Percentiles rank a stretch among this genome's conserved stretches.
phyloP scores from a whole-genome alignment of 2,797 vertebrate genomes.

The Chiloscyllium punctatum region DNA sequence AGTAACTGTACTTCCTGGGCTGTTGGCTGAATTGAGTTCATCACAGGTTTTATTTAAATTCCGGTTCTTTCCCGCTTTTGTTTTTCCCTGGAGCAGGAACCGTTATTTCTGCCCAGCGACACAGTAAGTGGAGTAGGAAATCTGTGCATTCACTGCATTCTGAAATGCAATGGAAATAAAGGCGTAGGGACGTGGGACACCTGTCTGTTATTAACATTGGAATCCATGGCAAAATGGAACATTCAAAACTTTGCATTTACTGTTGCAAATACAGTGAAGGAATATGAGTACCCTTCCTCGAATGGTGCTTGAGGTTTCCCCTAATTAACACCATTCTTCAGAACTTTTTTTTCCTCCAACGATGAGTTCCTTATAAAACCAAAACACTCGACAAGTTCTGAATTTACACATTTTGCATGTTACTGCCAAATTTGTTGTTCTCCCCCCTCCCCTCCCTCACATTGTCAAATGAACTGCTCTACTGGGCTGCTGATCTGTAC shows the following conservation, averaged over 20 bases:
- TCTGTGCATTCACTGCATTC: background rate
- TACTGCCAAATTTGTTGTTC: conserved; percentile 33
- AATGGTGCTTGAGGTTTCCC: background rate
- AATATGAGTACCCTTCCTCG: background rate
- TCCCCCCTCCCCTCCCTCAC: background rate
- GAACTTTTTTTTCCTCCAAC: background rate
- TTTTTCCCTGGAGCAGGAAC: background rate
- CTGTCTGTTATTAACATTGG: background rate
- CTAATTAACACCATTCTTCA: conserved; percentile 1
- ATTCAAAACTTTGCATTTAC: conserved; percentile 36
- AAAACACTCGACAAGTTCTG: conserved; percentile 18
- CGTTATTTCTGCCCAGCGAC: background rate
- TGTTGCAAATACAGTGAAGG: background rate
- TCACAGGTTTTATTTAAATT: background rate
- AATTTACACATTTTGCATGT: conserved; percentile 25
- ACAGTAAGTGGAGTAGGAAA: background rate
- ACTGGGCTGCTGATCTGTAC: conserved; percentile 9
- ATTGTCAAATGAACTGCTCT: conserved; percentile 34
- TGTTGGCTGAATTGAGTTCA: background rate
- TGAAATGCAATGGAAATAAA: background rate
- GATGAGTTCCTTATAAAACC: conserved; percentile 18
- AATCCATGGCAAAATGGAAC: conserved; percentile 33
- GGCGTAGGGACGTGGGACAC: background rate
- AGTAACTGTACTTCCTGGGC: background rate
- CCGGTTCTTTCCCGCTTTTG: background rate